Evolutionary conservation across 2,888 invertebrate species (phyloP), one percentile per base, ranked within the genome.

Genomic region (Erebia epiphron): DNA sequence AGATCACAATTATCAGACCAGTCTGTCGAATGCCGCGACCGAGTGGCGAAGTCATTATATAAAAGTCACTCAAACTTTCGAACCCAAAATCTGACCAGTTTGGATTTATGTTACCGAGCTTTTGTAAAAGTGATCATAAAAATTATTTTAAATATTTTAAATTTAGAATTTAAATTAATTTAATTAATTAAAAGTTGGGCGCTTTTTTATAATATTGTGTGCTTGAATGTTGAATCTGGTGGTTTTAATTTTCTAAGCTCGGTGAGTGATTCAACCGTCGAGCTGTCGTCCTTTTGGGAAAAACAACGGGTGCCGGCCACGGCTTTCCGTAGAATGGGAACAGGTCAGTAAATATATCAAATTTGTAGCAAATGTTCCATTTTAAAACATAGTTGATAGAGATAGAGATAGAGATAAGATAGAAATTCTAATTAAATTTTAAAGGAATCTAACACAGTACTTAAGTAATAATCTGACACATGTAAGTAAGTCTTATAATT

Each of bases 251-350:
- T 67, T 73, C 68, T 71, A 75, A 77, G 71, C 72, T 71, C 58
- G 56, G 65, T 73, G 70, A 58, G 71, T 67, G 69, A 54, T 71
- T 68, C 75, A 85, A 79, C 77, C 77, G 79, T 80, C 89, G 93
- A 86, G 85, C 93, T 94, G 93, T 92, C 93, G 83, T 86, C 94
- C 75, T 93, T 95, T 87, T 95, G 95, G 95, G 94, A 94, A 78
- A 95, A 95, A 82, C 94, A 94, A 80, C 94, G 95, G 92, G 83
- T 93, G 87, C 94, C 94, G 82, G 83, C 93, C 90, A 90, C 87
- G 87, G 88, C 91, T 79, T 94, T 95, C 88, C 95, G 95, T 83
- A 96, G 95, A 84, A 96, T 96, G 96, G 96, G 96, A 79, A 96
- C 96, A 95, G 96, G 96, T 96, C 85, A 93, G 90, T 75, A n/a